phyloP scores from a whole-genome alignment of 2,888 invertebrate species.

The Heliconius erato region DNA sequence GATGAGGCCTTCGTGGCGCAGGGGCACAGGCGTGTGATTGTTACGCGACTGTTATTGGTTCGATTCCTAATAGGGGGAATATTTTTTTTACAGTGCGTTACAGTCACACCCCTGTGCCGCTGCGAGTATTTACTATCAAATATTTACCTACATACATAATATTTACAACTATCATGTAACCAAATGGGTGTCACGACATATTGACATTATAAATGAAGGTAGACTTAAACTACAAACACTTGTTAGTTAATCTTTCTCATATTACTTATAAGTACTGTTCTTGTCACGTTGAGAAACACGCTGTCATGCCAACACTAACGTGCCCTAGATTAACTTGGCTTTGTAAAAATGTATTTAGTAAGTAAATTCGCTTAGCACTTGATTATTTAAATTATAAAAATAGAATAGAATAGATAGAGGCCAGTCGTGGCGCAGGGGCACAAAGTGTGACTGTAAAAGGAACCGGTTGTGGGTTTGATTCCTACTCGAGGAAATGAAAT shows the following conservation, averaged over 20 bases:
- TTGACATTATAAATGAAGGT: background rate
- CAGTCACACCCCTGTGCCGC: background rate
- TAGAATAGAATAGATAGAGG: background rate
- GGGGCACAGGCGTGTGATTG: no score
- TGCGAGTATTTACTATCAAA: background rate
- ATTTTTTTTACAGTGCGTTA: no score
- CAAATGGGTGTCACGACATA: background rate
- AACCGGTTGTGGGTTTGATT: no score
- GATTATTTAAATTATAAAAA: background rate
- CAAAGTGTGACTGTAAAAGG: no score
- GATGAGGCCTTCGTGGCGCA: no score
- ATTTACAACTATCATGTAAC: background rate
- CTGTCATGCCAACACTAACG: background rate
- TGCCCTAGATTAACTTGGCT: constrained; percentile 7
- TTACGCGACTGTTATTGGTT: no score
- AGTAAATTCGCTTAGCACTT: background rate
- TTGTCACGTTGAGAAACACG: constrained; percentile 12
- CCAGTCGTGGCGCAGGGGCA: no score
- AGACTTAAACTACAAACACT: background rate
- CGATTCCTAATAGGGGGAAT: no score
- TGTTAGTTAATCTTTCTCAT: background rate
- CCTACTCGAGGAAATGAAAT: no score
- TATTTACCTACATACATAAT: background rate
- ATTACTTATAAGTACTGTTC: background rate
- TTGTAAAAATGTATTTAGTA: background rate